A percentile compares a stretch with the other conserved stretches of the same genome.
These are phyloP conservation scores for Aptenodytes patagonicus DNA, from an alignment of 2,113 vertebrate species.

Conservation along the genomic window DNA sequence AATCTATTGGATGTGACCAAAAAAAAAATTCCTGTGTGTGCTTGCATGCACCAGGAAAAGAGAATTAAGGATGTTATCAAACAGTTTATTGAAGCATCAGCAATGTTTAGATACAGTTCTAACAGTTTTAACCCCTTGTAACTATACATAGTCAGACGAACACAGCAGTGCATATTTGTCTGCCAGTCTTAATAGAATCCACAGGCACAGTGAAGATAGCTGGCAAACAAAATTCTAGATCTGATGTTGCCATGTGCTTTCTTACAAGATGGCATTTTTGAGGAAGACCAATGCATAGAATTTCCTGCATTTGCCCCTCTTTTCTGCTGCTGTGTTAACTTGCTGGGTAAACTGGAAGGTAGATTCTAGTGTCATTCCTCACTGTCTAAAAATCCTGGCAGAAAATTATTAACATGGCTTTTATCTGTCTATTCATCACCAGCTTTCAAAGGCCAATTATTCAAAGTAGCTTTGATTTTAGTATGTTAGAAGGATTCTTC, in stretches of 20 bases:
- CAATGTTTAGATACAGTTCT: background rate
- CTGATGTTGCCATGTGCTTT: background rate
- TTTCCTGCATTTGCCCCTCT: background rate
- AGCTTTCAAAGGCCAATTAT: background rate
- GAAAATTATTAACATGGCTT: background rate
- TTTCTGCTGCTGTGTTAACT: background rate
- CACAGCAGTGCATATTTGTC: background rate
- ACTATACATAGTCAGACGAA: background rate
- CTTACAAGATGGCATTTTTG: background rate
- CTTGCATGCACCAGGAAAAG: background rate
- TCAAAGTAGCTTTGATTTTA: background rate
- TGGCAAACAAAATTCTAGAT: background rate
- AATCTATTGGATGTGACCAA: constrained; percentile 29
- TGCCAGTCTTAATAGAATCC: background rate
- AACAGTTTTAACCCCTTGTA: background rate
- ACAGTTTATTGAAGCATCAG: background rate
- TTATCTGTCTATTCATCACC: background rate
- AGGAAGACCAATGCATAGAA: accelerated
- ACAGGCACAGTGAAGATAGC: background rate
- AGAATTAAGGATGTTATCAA: background rate
- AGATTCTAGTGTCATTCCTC: background rate
- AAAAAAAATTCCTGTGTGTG: background rate
- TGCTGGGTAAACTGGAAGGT: background rate
- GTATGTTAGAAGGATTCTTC: background rate
- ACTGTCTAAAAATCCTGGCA: background rate